These are phyloP conservation scores for Eptesicus fuscus DNA, from an alignment of 2,113 vertebrate genomes.

Conservation along the genomic window DNA sequence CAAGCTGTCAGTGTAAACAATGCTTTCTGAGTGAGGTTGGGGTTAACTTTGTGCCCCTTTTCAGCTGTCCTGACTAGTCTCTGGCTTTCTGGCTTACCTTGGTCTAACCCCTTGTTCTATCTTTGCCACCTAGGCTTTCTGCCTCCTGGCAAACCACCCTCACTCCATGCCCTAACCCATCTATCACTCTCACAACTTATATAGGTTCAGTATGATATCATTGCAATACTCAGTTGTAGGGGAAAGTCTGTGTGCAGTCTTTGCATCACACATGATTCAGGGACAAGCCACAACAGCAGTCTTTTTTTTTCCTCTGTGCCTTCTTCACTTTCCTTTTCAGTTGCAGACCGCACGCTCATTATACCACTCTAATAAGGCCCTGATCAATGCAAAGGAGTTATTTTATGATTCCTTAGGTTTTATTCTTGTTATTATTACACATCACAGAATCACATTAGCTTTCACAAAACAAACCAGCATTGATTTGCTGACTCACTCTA, in stretches of 20 bases:
- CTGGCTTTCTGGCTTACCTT: not conserved
- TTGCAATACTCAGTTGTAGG: not conserved
- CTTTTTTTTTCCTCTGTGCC: conserved; percentile 40
- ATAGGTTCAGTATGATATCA: conserved; percentile 11
- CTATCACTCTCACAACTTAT: not conserved
- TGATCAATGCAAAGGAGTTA: conserved; percentile 63
- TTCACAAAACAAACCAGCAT: conserved; percentile 66
- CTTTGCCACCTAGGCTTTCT: not conserved
- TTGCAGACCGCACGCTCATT: conserved; percentile 61
- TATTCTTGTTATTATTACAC: conserved; percentile 65
- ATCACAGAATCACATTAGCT: conserved; percentile 66
- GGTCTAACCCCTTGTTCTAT: not conserved
- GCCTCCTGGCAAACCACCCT: not conserved
- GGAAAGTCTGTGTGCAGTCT: not conserved
- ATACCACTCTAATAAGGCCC: conserved; percentile 45
- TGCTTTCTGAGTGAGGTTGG: not conserved
- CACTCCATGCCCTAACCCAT: not conserved
- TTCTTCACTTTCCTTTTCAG: conserved; percentile 52
- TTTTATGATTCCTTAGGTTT: conserved; percentile 64
- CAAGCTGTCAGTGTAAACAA: not conserved
- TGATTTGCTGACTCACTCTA: conserved; percentile 72
- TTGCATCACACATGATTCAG: not conserved
- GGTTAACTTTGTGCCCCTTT: not conserved
- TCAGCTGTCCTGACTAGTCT: not conserved
- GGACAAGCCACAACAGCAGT: not conserved